phyloP scores from a whole-genome alignment of 1,140 invertebrate genomes.

The Pogonomyrmex californicus region DNA sequence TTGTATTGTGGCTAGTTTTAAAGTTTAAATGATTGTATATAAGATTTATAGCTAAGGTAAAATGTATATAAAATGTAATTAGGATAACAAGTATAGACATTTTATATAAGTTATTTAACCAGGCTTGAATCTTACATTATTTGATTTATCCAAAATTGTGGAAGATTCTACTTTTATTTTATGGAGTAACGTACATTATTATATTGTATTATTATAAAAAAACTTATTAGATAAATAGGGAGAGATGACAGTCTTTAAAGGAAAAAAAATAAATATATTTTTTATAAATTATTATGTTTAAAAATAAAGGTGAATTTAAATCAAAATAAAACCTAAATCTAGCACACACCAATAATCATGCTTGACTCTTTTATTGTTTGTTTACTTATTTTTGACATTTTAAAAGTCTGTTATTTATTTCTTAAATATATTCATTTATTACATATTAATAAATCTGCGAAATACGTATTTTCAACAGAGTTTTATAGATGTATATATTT shows the following conservation, averaged over 20 bases:
- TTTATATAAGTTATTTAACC: background rate
- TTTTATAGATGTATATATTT: too few species aligned
- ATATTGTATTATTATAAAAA: background rate
- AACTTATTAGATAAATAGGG: background rate
- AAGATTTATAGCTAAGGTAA: background rate
- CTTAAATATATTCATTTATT: too few species aligned
- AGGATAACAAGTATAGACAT: background rate
- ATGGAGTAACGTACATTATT: constrained; percentile 7
- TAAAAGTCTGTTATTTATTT: too few species aligned
- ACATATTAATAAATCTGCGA: too few species aligned
- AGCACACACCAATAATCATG: too few species aligned
- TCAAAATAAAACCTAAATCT: too few species aligned
- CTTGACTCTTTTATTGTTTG: too few species aligned
- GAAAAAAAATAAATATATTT: constrained; percentile 5
- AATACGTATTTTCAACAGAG: too few species aligned
- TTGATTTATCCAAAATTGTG: background rate
- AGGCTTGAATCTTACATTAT: background rate
- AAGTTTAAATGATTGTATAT: constrained; percentile 90
- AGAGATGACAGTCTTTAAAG: background rate
- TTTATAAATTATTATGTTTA: background rate
- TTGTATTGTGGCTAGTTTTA: constrained; percentile 93
- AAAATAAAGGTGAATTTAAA: background rate
- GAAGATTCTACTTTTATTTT: background rate
- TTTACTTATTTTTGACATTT: too few species aligned
- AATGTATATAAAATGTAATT: constrained; percentile 32